Base-by-base conservation (phyloP, 2,797 vertebrate species). In the Sebastes itinus region DNA sequence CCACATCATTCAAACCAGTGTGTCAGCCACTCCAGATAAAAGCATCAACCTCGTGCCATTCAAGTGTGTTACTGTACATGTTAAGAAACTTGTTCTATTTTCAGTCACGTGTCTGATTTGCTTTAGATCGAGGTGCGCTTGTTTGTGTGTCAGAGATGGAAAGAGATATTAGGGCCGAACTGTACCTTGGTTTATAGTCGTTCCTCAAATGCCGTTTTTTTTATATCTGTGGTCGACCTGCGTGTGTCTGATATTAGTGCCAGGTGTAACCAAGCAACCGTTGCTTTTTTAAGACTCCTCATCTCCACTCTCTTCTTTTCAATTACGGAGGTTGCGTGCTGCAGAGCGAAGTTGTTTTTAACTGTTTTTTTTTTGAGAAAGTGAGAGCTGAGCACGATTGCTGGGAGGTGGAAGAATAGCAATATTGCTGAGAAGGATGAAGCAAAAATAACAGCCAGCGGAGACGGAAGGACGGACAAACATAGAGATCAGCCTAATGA, bases 231-330 rank as follows among this genome's bases (percentile, higher is more conserved):
- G 67, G 23, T 81, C 63, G 54, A 89, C 88, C 78, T 87, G 75
- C 63, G 35, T 8, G 30, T 82, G 77, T 84, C 63, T 91, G 77
- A 11, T 68, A 72, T 87, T 85, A 69, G 72, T 82, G 64, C 75
- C 83, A 85, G 83, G 78, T 88, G 94, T 94, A 91, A 90, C 93
- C 88, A 90, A 87, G 93, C 91, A 94, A 94, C 92, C 11, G 20
- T 78, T 85, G 61, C 82, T 87, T 90, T 91, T 92, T 87, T 83
- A 86, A 91, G 87, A 75, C 77, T 87, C 61, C 65, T 80, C 78
- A 42, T 84, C 72, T 80, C 71, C 56, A 22, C 78, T 80, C 63
- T 60, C 54, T 71, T 80, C 42, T 67, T 79, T 76, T 88, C 80
- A 88, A 75, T 89, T 83, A 80, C 46, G 14, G 52, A 80, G 76